phyloP scores from a whole-genome alignment of 2,113 vertebrate genomes.

The Atractosteus spatula region DNA sequence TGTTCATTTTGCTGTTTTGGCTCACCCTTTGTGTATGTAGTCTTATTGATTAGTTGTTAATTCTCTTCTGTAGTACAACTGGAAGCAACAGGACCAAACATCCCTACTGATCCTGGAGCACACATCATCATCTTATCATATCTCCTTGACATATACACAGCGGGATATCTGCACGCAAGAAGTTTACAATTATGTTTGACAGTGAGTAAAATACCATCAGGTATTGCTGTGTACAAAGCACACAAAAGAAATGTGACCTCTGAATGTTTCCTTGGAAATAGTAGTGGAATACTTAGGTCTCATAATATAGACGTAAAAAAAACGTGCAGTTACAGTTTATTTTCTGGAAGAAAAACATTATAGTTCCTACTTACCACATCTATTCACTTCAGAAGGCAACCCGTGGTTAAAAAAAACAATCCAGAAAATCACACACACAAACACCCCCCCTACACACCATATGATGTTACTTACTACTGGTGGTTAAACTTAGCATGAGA shows the following conservation, averaged over 20 bases:
- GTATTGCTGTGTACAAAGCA: constrained; percentile 37
- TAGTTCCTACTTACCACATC: constrained; percentile 12
- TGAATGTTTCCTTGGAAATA: constrained; percentile 33
- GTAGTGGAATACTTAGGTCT: constrained; percentile 22
- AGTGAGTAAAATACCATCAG: constrained; percentile 18
- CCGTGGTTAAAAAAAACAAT: constrained; percentile 31
- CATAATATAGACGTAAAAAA: constrained; percentile 21
- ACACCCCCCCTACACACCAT: constrained; percentile 41
- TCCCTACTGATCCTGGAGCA: constrained; percentile 54
- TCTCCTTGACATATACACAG: constrained; percentile 49
- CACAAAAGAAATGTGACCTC: constrained; percentile 45
- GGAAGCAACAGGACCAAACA: constrained; percentile 47
- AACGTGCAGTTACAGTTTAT: constrained; percentile 19
- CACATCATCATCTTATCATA: constrained; percentile 51
- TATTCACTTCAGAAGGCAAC: constrained; percentile 38
- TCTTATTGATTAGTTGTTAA: constrained; percentile 49
- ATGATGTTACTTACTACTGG: constrained; percentile 65
- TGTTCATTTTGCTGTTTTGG: constrained; percentile 23
- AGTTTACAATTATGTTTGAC: constrained; percentile 29
- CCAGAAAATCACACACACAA: constrained; percentile 30
- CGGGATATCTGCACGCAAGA: constrained; percentile 54
- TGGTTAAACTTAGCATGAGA: constrained; percentile 64
- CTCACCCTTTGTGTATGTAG: constrained; percentile 58
- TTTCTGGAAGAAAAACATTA: constrained; percentile 9
- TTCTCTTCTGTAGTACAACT: constrained; percentile 51